phyloP scores from a whole-genome alignment of 2,113 vertebrate species.

The western clawed frog (Xenopus tropicalis) region UCB_Xtro_10.0 CM004450.2:143795001-143795500 shows the following conservation, averaged over 20 bases:
- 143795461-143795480: not conserved
- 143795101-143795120: slow-evolving; percentile 44
- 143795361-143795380: slow-evolving; percentile 7
- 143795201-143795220: slow-evolving; percentile 13
- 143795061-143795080: slow-evolving; percentile 40
- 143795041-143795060: slow-evolving; percentile 28
- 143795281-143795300: not conserved
- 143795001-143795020: slow-evolving; percentile 50
- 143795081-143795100: slow-evolving; percentile 47
- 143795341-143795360: not conserved
- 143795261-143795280: not conserved
- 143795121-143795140: not conserved
- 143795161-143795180: slow-evolving; percentile 36
- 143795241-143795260: slow-evolving; percentile 11
- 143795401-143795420: not conserved
- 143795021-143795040: slow-evolving; percentile 49
- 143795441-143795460: not conserved
- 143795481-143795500: not conserved
- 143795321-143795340: not conserved
- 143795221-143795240: slow-evolving; percentile 36
- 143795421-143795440: not conserved
- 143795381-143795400: slow-evolving; percentile 13
- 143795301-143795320: not conserved
- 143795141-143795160: slow-evolving; percentile 12
- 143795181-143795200: slow-evolving; percentile 39